A percentile compares a stretch with the other conserved stretches of the same genome.
These are phyloP conservation scores for Contarinia nasturtii DNA, from an alignment of 1,140 invertebrate species.

Conservation along the genomic window DNA sequence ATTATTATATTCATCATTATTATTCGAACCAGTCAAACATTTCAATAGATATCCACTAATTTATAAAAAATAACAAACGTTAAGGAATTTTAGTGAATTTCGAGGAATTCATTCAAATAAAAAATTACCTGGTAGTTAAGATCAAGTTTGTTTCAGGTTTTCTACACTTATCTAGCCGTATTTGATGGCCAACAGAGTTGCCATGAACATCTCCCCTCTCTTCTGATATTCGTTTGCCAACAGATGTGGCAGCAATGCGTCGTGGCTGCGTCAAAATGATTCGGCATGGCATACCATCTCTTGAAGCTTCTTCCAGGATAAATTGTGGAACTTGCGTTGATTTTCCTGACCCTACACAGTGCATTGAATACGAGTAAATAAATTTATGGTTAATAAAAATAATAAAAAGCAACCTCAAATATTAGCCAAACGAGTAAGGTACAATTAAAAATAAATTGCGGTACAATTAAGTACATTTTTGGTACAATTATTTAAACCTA, in stretches of 20 bases:
- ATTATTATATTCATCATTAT: too few relatives aligned
- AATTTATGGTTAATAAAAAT: background rate
- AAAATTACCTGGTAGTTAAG: slow-evolving; percentile 76
- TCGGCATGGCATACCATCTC: slow-evolving; percentile 27
- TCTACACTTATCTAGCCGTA: slow-evolving; percentile 27
- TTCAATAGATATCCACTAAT: too few relatives aligned
- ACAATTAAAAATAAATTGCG: too few relatives aligned
- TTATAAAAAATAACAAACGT: too few relatives aligned
- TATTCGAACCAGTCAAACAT: too few relatives aligned
- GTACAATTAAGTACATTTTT: too few relatives aligned
- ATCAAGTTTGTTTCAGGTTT: slow-evolving; percentile 55
- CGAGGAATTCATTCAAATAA: too few relatives aligned
- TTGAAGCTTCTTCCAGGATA: slow-evolving; percentile 45
- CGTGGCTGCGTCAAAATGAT: slow-evolving; percentile 77
- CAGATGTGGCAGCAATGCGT: slow-evolving; percentile 64
- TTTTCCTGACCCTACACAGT: slow-evolving; percentile 40
- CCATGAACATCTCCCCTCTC: slow-evolving; percentile 62
- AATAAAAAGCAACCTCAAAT: too few relatives aligned
- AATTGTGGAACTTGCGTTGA: slow-evolving; percentile 64
- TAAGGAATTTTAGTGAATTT: too few relatives aligned
- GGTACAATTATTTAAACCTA: too few relatives aligned
- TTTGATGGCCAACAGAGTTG: slow-evolving; percentile 58
- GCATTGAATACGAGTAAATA: background rate
- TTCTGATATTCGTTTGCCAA: slow-evolving; percentile 61
- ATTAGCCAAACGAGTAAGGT: too few relatives aligned